Evolutionary conservation across 2,113 vertebrate species (phyloP), one percentile per base, ranked within the genome.

Genomic region (Phycodurus eques): DNA sequence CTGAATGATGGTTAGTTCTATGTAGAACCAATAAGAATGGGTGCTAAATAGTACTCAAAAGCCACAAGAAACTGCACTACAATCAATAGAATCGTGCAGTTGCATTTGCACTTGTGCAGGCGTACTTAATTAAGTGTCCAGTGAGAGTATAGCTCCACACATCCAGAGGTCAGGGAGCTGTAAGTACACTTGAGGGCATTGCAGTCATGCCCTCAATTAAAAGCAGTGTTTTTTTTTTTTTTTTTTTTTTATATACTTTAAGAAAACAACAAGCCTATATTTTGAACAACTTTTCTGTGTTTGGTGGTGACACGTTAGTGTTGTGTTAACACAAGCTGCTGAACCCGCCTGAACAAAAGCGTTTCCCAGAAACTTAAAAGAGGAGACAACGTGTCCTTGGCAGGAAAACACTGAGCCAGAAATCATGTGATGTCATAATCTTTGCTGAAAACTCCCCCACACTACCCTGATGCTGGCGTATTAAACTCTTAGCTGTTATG

Each of bases 381-480:
- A 31, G 7, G 19, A 14, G 42, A 70, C 65, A 68, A 47, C 67
- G 73, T 73, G 73, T 44, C 71, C 64, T 82, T 64, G 63, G 44
- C 67, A 81, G 66, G 53, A 75, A 79, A 43, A 31, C 68, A 62
- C 54, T 39, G 59, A 78, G 57, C 66, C 76, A 53, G 83, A 43
- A 71, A 49, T 87, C 81, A 84, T 87, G 79, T 85, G 85, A 85
- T 72, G 70, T 57, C 53, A 79, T 84, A 82, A 86, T 88, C 82
- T 69, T 59, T 78, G 67, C 65, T 76, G 72, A 73, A 81, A 82
- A 19, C 49, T 6, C 66, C 54, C 70, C 75, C 59, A 8, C 59
- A 15, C 59, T 4, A 61, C 31, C 31, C 31, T 4, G 57, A 31
- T 35, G 66, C 53, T 62, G 62, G 33, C 68, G 64, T 67, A 35